Evolutionary conservation across 2,888 invertebrate species (phyloP).

Genomic region (Eupithecia pulchellata): DNA sequence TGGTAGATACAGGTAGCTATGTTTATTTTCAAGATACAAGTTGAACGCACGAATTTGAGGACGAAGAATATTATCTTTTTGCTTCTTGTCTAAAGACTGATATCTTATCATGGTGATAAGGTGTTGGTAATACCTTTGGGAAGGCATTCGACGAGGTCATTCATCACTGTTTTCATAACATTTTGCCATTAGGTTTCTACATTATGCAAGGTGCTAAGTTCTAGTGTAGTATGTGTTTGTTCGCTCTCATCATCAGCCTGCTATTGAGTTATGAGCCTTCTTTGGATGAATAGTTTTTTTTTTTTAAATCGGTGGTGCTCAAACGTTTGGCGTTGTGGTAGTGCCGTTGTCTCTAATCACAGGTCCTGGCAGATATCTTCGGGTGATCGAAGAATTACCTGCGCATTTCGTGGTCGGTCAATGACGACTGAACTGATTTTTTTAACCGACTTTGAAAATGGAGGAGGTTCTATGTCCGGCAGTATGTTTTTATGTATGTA

Average conservation of each 20-base stretch:
- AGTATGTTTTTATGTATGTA: too few relatives aligned
- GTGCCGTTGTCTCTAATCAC: not conserved
- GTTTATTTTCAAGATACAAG: conserved; percentile 66
- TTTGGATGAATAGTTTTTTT: not conserved
- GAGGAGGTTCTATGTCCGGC: too few relatives aligned
- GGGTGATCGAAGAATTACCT: not conserved
- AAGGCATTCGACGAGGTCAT: conserved; percentile 59
- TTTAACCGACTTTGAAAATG: too few relatives aligned
- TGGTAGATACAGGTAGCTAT: conserved; percentile 43
- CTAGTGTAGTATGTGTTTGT: not conserved
- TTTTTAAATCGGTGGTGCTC: too few relatives aligned
- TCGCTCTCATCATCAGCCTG: not conserved
- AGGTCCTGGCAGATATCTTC: not conserved
- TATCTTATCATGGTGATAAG: conserved; percentile 69
- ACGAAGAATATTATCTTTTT: conserved; percentile 61
- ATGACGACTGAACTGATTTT: not conserved
- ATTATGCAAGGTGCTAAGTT: not conserved
- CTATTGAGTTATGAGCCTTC: not conserved
- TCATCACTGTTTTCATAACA: conserved; percentile 55
- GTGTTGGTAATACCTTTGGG: conserved; percentile 47
- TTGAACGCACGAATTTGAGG: conserved; percentile 72
- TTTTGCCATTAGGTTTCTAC: conserved; percentile 36
- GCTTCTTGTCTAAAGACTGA: conserved; percentile 67
- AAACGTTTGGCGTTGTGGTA: too few relatives aligned
- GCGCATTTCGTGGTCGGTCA: not conserved